Conservation (phyloP, 1,140 invertebrate species). For the Zaprionus ornatus region DNA sequence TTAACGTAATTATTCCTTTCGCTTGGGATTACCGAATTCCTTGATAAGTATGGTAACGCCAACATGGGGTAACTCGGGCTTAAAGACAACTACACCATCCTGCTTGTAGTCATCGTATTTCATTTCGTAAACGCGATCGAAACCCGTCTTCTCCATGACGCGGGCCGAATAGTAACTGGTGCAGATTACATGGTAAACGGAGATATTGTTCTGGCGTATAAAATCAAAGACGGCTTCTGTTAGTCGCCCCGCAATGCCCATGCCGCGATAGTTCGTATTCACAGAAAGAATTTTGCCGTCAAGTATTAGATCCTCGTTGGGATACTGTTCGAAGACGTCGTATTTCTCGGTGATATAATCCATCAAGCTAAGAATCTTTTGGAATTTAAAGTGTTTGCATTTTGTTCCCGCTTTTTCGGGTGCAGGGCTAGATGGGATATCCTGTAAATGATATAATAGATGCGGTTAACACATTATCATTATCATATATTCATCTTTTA, state of each 20-base stretch:
- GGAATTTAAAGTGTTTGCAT: conserved; percentile 86
- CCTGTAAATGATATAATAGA: not conserved
- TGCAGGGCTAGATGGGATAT: not conserved
- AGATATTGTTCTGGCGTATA: conserved; percentile 70
- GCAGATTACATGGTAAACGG: conserved; percentile 85
- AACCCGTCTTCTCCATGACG: conserved; percentile 88
- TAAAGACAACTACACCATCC: conserved; percentile 86
- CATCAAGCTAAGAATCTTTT: conserved; percentile 86
- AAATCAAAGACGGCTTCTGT: conserved; percentile 85
- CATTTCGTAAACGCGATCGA: conserved; percentile 87
- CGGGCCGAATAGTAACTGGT: conserved; percentile 89
- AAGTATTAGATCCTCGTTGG: conserved; percentile 85
- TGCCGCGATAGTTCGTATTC: conserved; percentile 86
- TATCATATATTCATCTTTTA: not conserved
- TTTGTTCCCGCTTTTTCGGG: conserved; percentile 66
- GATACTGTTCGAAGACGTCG: conserved; percentile 85
- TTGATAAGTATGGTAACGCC: conserved; percentile 85
- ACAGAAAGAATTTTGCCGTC: conserved; percentile 88
- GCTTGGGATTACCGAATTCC: conserved; percentile 59
- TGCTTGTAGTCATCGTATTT: conserved; percentile 88
- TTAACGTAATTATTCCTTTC: conserved; percentile 23
- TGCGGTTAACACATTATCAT: not conserved
- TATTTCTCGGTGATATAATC: conserved; percentile 85
- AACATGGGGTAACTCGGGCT: conserved; percentile 86
- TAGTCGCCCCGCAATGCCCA: conserved; percentile 87